Conservation (phyloP, 2,888 invertebrate species). For the Sphaerolaimus hirsutus region DNA sequence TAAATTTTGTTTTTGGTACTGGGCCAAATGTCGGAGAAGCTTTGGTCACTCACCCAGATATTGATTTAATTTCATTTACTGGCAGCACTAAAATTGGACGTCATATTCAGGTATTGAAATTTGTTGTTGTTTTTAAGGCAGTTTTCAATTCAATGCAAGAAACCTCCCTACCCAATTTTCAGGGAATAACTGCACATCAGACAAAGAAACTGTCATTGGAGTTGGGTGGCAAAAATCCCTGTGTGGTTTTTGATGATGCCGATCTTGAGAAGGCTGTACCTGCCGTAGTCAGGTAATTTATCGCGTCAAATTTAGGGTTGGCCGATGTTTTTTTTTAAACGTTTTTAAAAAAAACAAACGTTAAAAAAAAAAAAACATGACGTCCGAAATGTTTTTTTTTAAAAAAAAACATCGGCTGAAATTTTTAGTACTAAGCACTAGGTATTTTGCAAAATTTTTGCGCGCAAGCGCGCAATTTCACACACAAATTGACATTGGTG, state of each 20-base stretch:
- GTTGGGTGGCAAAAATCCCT: constrained; percentile 37
- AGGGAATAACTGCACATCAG: constrained; percentile 20
- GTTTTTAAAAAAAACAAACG: too few species aligned
- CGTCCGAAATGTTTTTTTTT: too few species aligned
- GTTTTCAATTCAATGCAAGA: too few species aligned
- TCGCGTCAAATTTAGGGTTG: neutral
- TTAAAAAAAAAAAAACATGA: too few species aligned
- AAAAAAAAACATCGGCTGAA: constrained; percentile 4
- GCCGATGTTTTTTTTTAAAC: neutral
- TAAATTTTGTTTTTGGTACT: constrained; percentile 35
- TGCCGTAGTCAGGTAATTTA: constrained; percentile 23
- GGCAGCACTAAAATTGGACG: neutral
- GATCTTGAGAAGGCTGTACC: constrained; percentile 30
- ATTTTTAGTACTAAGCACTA: too few species aligned
- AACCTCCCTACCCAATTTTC: too few species aligned
- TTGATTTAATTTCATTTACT: constrained; percentile 34
- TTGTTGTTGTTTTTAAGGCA: too few species aligned
- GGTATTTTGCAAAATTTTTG: too few species aligned
- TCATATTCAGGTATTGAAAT: neutral
- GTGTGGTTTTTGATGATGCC: constrained; percentile 33
- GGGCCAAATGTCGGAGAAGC: constrained; percentile 32
- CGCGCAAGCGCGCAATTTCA: too few species aligned
- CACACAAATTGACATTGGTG: too few species aligned
- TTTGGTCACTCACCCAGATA: constrained; percentile 32
- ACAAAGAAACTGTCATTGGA: constrained; percentile 36